These are phyloP conservation scores for Orchestia grillus DNA, from an alignment of 1,140 invertebrate genomes.

Conservation along the genomic window DNA sequence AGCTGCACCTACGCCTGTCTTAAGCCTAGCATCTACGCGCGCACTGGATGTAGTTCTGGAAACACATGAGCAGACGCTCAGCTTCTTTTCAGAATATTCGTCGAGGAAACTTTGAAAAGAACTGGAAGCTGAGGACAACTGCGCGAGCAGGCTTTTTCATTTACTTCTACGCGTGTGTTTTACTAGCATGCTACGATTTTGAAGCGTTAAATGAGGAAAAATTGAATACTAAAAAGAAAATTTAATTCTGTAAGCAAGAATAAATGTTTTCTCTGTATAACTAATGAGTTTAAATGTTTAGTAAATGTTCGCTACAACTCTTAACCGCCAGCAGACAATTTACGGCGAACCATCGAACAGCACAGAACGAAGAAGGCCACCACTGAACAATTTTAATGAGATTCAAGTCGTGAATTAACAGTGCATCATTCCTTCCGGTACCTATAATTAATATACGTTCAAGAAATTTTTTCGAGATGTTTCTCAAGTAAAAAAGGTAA, in stretches of 20 bases:
- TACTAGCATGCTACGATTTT: not conserved
- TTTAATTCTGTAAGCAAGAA: not conserved
- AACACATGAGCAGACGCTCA: not conserved
- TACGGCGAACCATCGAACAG: too few relatives aligned
- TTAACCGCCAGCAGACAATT: not conserved
- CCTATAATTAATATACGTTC: too few relatives aligned
- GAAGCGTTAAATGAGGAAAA: not conserved
- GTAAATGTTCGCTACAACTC: not conserved
- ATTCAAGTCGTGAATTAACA: too few relatives aligned
- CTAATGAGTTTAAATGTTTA: not conserved
- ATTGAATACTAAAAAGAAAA: not conserved
- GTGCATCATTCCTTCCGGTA: too few relatives aligned
- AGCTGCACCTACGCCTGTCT: constrained; percentile 27
- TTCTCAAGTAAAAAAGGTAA: too few relatives aligned
- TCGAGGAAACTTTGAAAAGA: not conserved
- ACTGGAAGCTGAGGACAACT: too few relatives aligned
- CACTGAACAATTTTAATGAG: too few relatives aligned
- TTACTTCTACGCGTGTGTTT: too few relatives aligned
- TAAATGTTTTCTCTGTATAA: not conserved
- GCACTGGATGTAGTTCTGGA: not conserved
- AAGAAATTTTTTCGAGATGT: too few relatives aligned
- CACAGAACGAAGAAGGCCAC: too few relatives aligned
- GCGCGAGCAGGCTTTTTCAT: too few relatives aligned
- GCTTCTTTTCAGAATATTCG: not conserved
- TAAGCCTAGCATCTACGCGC: not conserved